phyloP scores from a whole-genome alignment of 2,797 vertebrate genomes.

The Gambusia yucatana region DNA sequence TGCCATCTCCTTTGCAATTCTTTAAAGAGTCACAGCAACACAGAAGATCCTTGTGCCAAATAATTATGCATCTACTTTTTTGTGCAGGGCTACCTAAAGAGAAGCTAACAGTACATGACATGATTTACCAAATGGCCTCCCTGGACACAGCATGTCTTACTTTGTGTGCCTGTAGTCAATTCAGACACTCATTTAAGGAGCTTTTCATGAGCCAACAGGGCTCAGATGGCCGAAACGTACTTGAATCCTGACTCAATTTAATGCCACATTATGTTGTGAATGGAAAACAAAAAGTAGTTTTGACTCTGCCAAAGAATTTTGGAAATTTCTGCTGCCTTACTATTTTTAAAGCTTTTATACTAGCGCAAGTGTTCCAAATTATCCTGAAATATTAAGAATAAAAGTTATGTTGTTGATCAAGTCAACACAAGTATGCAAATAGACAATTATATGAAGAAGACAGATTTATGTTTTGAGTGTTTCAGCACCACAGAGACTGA shows the following conservation, averaged over 20 bases:
- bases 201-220: background rate
- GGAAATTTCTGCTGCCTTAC: background rate
- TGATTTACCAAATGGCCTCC: conserved; percentile 2
- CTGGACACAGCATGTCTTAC: background rate
- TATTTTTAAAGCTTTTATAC: background rate
- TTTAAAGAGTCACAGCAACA: background rate
- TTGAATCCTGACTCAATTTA: conserved; percentile 6
- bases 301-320: background rate
- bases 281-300: background rate
- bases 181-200: background rate
- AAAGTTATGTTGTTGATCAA: background rate
- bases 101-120: conserved; percentile 9
- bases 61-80: background rate
- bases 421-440: background rate
- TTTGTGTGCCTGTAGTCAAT: background rate
- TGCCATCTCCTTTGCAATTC: background rate
- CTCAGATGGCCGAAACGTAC: background rate
- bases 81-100: conserved; percentile 9
- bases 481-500: conserved; percentile 27
- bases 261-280: background rate
- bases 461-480: conserved; percentile 10
- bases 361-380: background rate
- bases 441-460: conserved; percentile 3
- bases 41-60: conserved; percentile 2
- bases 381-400: background rate